Base-by-base conservation (phyloP, 2,797 vertebrate genomes). In the Crypturellus tataupa region DNA sequence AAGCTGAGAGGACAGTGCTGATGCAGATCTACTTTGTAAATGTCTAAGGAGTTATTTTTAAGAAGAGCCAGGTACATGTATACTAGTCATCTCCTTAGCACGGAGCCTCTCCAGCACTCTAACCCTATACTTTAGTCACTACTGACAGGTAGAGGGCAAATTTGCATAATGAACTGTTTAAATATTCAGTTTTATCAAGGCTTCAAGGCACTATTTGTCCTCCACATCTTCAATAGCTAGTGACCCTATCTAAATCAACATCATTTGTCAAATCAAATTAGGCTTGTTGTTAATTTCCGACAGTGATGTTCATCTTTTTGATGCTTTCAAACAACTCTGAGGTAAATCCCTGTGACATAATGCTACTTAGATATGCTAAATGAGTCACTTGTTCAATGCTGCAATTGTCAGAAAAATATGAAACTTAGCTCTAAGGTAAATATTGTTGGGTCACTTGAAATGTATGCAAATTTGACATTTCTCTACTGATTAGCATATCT, bases 381-480 rank as follows among this genome's bases (percentile, higher is more conserved):
- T 98, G 98, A 98, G 98, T 98, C 97, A 98, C 98, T 98, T 98
- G 97, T 98, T 98, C 97, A 97, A 96, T 97, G 97, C 98, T 98
- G 98, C 98, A 98, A 98, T 98, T 99, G 98, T 98, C 98, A 99
- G 98, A 97, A 98, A 97, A 98, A 98, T 96, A 98, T 97, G 97
- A 98, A 97, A 97, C 89, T 98, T 98, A 97, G 98, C 98, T 98
- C 95, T 95, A 97, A 98, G 98, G 98, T 97, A 98, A 98, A 98
- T 97, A 98, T 97, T 98, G 97, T 97, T 97, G 98, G 98, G 98
- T 98, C 98, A 98, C 97, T 98, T 98, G 98, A 98, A 98, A 98
- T 99, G 96, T 99, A 99, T 99, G 99, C 98, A 99, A 99, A 99
- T 99, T 97, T 99, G 99, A 99, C 99, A 99, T 99, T 99, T 99